Conservation (phyloP, 2,888 invertebrate genomes). For the Synergus japonicus region DNA sequence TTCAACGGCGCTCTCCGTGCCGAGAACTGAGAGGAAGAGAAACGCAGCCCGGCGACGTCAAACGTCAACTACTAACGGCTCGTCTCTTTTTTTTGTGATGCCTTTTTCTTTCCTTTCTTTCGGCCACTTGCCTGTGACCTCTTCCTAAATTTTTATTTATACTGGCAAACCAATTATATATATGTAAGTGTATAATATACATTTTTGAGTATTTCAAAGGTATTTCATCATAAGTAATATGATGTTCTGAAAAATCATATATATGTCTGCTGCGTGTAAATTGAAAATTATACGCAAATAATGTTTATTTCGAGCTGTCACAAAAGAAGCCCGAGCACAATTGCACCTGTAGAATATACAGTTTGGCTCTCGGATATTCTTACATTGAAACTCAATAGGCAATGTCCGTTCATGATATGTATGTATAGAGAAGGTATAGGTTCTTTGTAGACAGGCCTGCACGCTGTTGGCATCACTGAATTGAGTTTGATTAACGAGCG, state of each 20-base stretch:
- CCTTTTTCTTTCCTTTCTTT: slow-evolving; percentile 73
- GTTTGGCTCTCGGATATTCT: slow-evolving; percentile 2
- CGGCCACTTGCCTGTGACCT: slow-evolving; percentile 32
- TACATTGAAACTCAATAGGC: slow-evolving; percentile 7
- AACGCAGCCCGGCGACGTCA: slow-evolving; percentile 55
- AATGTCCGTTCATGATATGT: background rate
- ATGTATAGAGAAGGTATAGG: slow-evolving; percentile 1
- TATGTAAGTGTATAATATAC: no score
- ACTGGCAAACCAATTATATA: background rate
- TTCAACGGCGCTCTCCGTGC: slow-evolving; percentile 67
- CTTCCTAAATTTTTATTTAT: slow-evolving; percentile 17
- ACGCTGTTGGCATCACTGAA: slow-evolving; percentile 55
- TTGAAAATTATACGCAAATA: background rate
- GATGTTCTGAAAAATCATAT: no score
- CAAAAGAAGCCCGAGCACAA: background rate
- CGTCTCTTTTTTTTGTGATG: slow-evolving; percentile 65
- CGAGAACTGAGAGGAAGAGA: slow-evolving; percentile 48
- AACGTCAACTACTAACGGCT: slow-evolving; percentile 53
- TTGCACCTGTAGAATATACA: background rate
- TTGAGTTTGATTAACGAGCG: slow-evolving; percentile 63
- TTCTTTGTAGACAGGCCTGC: slow-evolving; percentile 52
- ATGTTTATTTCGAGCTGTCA: background rate
- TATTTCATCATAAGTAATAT: no score
- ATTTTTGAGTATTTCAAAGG: no score
- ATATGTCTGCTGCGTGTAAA: background rate